phyloP scores from a whole-genome alignment of 1,140 invertebrate genomes.

The Drepana arcuata region DNA sequence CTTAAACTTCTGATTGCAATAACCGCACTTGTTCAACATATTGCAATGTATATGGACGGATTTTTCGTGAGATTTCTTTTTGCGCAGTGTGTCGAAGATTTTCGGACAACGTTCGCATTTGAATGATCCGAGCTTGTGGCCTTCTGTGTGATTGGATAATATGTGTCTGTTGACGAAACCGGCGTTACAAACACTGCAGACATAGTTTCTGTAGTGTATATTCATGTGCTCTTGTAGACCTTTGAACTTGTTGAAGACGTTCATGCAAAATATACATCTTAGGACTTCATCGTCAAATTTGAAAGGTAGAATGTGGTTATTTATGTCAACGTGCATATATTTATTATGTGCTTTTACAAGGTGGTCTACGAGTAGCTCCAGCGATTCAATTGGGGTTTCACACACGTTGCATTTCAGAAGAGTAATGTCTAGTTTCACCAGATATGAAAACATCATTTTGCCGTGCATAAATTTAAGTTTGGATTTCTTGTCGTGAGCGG shows the following conservation, averaged over 20 bases:
- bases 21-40: constrained; percentile 19
- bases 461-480: background rate
- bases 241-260: constrained; percentile 11
- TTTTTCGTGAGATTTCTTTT: constrained; percentile 23
- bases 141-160: constrained; percentile 13
- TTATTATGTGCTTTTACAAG: background rate
- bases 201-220: constrained; percentile 31
- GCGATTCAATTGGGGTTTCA: background rate
- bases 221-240: constrained; percentile 37
- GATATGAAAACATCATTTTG: too few species aligned
- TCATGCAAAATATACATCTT: constrained; percentile 11
- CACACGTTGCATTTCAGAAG: background rate
- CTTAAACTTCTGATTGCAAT: constrained; percentile 26
- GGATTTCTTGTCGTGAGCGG: background rate
- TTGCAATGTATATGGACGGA: constrained; percentile 15
- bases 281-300: constrained; percentile 23
- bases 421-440: background rate
- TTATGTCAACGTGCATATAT: background rate
- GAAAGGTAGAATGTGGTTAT: constrained; percentile 27
- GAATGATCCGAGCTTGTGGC: constrained; percentile 22
- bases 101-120: constrained; percentile 22
- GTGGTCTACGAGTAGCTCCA: background rate
- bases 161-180: constrained; percentile 25
- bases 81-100: constrained; percentile 17
- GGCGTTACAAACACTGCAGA: constrained; percentile 35